Evolutionary conservation across 1,140 invertebrate genomes (phyloP), one percentile per base, ranked within the genome.

Genomic region (Drosophila baimaii): DNA sequence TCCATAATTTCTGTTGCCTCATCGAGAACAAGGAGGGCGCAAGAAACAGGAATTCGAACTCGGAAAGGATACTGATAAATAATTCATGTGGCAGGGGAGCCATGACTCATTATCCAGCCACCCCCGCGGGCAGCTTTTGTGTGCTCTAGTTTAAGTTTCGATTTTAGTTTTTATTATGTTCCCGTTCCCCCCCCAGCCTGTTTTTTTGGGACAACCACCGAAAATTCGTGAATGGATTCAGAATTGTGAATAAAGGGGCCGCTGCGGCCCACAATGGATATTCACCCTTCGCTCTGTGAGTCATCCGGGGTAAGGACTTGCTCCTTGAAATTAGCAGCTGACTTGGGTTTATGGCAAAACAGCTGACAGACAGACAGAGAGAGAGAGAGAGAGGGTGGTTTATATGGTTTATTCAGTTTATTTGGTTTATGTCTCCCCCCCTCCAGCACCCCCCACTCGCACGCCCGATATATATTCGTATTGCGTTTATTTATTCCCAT

Each of bases 131-230:
- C 33, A 15, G 41, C 43, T 12, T 29, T 59, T 59, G 23, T 59
- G 23, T 59, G 62, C 25, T 71, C 68, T 72, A 72, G 41, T 72
- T 72, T 58, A 72, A 72, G 69, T 71, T 72, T 71, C 69, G 69
- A 72, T 72, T 72, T 71, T 71, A 56, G 31, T 70, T 65, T n/a
- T 23, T 33, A n/a, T 52, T 69, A 51, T 23, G n/a, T 49, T 33
- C 8, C 19, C n/a, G n/a, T n/a, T n/a, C 6, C 33, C 3, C 4
- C 12, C 27, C 27, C 5, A 7, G 2, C 27, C 15, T 15, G 6
- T 5, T 46, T 35, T 19, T 15, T 2, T 25, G 25, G 41, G 63
- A 66, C 64, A 66, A 66, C 64, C 43, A 65, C 64, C 59, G 25
- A 49, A 63, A 66, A 47, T 17, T 35, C 19, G 31, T 54, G 51